phyloP scores from a whole-genome alignment of 1,140 invertebrate genomes.

The Heliconius hermathena region DNA sequence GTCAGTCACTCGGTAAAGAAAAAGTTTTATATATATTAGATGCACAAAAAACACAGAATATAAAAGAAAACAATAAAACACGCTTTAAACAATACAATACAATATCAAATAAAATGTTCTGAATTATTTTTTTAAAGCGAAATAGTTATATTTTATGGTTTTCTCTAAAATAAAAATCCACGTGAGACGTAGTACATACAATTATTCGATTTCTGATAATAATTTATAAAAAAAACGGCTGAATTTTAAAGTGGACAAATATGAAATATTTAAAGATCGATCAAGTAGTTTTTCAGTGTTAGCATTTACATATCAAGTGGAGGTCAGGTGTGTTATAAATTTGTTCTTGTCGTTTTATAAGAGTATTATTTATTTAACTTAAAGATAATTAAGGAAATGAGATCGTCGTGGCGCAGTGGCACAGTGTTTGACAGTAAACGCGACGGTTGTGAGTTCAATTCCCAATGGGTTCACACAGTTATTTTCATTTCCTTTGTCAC shows the following conservation, averaged over 20 bases:
- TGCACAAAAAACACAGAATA: neutral
- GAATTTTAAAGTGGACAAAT: conserved; percentile 11
- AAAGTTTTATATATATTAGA: too few species aligned
- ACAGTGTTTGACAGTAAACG: too few species aligned
- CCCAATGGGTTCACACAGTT: too few species aligned
- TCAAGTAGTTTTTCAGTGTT: neutral
- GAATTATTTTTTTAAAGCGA: conserved; percentile 16
- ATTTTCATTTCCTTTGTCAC: too few species aligned
- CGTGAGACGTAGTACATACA: conserved; percentile 7
- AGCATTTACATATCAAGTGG: neutral
- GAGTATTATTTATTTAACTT: too few species aligned
- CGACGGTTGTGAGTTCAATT: too few species aligned
- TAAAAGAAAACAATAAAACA: neutral
- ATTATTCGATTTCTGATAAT: neutral
- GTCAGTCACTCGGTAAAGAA: too few species aligned
- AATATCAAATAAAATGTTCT: neutral
- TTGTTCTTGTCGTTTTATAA: neutral
- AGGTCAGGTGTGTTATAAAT: neutral
- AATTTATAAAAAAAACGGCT: neutral
- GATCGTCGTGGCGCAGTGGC: too few species aligned
- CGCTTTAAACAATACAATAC: neutral
- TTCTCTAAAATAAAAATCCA: conserved; percentile 21
- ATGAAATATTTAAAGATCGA: neutral
- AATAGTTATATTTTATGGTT: conserved; percentile 29
- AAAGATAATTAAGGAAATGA: too few species aligned